Conservation (phyloP, 2,888 invertebrate genomes). For the Calameuta filiformis region DNA sequence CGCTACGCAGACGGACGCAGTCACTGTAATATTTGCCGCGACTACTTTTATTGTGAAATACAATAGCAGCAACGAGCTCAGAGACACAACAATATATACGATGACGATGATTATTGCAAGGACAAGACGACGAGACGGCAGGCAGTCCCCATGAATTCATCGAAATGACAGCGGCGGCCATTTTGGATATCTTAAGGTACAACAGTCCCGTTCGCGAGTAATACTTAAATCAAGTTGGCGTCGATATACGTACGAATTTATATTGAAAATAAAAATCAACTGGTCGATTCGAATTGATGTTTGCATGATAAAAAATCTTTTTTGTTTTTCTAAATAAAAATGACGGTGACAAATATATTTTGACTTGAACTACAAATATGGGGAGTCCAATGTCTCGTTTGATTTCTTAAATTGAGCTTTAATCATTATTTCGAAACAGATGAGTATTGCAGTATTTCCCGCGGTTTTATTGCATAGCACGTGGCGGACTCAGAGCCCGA, state of each 20-base stretch:
- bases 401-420: not conserved
- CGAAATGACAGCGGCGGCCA: not conserved
- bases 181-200: not conserved
- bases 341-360: not conserved
- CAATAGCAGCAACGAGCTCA: not conserved
- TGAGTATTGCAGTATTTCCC: not conserved
- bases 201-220: not conserved
- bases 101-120: not conserved
- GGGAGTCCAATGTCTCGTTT: not conserved
- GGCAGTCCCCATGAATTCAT: not conserved
- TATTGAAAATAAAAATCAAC: not conserved
- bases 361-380: not conserved
- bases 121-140: not conserved
- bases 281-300: not conserved
- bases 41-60: not conserved
- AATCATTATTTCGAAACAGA: not conserved
- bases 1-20: not conserved
- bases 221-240: not conserved
- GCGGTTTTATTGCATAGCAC: constrained; percentile 5
- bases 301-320: too few relatives aligned
- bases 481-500: constrained; percentile 8
- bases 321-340: not conserved
- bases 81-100: not conserved
- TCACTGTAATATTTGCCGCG: not conserved
- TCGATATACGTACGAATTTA: not conserved